Percentiles rank a stretch among this genome's conserved stretches.
Conservation (phyloP, 2,888 invertebrate genomes). For the Drosophila infuscata region DNA sequence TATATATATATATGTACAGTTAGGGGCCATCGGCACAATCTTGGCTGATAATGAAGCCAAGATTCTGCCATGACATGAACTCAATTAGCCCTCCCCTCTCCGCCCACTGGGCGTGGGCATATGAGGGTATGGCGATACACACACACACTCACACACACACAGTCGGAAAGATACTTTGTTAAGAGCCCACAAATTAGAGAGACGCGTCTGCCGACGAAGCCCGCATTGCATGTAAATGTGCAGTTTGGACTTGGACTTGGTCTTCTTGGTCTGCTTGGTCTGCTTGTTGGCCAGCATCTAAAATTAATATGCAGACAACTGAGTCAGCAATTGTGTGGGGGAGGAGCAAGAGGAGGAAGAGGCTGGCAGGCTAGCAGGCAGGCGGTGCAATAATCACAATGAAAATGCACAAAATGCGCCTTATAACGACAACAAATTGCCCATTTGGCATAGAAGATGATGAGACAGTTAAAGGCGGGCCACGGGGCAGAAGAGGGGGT, state of each 20-base stretch:
- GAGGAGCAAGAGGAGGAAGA: conserved; percentile 6
- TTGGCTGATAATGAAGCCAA: conserved; percentile 52
- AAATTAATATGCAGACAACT: conserved; percentile 74
- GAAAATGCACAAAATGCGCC: conserved; percentile 78
- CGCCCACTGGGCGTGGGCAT: conserved; percentile 45
- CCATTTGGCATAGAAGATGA: conserved; percentile 76
- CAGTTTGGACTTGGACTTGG: conserved; percentile 53
- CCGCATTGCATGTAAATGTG: conserved; percentile 74
- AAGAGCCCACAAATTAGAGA: conserved; percentile 74
- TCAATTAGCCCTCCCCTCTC: conserved; percentile 55
- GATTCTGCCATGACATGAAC: conserved; percentile 64
- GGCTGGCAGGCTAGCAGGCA: conserved; percentile 8
- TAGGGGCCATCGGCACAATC: conserved; percentile 51
- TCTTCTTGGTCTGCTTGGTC: conserved; percentile 5
- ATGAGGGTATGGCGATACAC: conserved; percentile 29
- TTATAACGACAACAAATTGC: conserved; percentile 78
- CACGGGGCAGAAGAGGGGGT: not conserved
- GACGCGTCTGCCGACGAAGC: conserved; percentile 59
- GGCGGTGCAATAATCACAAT: conserved; percentile 77
- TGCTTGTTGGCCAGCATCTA: conserved; percentile 55
- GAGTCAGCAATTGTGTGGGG: conserved; percentile 21
- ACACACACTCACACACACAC: conserved; percentile 10
- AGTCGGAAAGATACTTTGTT: conserved; percentile 49
- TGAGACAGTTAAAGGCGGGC: conserved; percentile 54
- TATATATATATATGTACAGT: conserved; percentile 27